These are phyloP conservation scores for Podargus strigoides DNA, from an alignment of 2,797 vertebrate genomes.

Conservation along the genomic window DNA sequence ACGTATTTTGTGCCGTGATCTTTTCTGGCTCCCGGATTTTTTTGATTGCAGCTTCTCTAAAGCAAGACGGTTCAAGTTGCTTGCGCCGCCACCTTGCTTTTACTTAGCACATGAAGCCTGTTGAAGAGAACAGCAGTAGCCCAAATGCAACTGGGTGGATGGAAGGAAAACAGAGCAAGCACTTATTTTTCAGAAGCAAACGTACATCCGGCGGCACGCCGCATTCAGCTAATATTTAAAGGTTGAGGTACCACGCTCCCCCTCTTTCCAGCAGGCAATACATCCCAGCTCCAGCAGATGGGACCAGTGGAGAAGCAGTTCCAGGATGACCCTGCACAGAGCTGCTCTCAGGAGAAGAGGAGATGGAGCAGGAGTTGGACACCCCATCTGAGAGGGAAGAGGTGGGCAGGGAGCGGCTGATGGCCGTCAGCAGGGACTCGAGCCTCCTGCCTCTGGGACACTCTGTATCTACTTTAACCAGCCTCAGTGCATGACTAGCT, in stretches of 20 bases:
- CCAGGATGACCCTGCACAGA: not conserved
- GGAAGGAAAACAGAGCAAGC: not conserved
- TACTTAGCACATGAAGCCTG: not conserved
- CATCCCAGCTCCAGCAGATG: conserved; percentile 72
- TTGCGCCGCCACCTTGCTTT: not conserved
- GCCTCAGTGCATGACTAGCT: not conserved
- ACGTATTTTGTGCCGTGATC: not conserved
- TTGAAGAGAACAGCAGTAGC: not conserved
- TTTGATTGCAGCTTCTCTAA: not conserved
- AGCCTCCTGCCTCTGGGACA: not conserved
- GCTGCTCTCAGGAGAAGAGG: not conserved
- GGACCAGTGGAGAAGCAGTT: conserved; percentile 71
- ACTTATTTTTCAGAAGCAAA: not conserved
- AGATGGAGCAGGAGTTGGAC: conserved; percentile 16
- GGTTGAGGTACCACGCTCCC: not conserved
- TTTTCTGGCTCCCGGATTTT: not conserved
- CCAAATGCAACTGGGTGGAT: not conserved
- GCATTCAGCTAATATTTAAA: not conserved
- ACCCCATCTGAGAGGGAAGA: not conserved
- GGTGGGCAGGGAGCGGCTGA: not conserved
- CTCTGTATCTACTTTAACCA: not conserved
- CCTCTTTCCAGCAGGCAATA: conserved; percentile 32
- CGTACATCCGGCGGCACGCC: not conserved
- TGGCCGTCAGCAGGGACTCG: accelerated
- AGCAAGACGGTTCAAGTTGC: not conserved